A percentile compares a stretch with the other conserved stretches of the same genome.
Evolutionary conservation across 2,888 invertebrate species (phyloP).

Genomic region (Chloromyia formosa): DNA sequence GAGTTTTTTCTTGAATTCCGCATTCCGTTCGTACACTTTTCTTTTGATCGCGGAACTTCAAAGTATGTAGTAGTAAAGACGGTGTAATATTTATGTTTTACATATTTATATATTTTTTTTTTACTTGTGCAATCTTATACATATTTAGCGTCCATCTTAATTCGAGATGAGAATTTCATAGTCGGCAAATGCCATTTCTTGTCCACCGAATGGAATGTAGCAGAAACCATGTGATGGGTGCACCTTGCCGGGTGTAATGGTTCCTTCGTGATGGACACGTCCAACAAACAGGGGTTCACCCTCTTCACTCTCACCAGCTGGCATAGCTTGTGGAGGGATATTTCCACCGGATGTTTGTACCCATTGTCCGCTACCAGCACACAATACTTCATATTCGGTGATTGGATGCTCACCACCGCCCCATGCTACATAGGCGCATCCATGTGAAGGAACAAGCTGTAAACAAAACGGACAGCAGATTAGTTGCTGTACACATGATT

Average conservation of each 20-base stretch:
- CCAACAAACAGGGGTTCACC: slow-evolving; percentile 84
- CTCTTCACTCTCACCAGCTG: slow-evolving; percentile 76
- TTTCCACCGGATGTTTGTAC: slow-evolving; percentile 72
- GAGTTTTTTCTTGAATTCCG: not conserved
- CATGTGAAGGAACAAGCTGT: slow-evolving; percentile 72
- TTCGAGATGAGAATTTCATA: slow-evolving; percentile 75
- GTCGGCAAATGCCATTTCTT: slow-evolving; percentile 80
- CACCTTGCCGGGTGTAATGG: slow-evolving; percentile 82
- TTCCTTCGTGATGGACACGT: slow-evolving; percentile 79
- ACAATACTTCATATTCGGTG: slow-evolving; percentile 74
- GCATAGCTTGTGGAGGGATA: slow-evolving; percentile 79
- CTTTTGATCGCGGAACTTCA: not conserved
- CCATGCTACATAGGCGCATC: slow-evolving; percentile 78
- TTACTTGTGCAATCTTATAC: slow-evolving; percentile 46
- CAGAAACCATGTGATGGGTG: slow-evolving; percentile 83
- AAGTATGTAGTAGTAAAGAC: not conserved
- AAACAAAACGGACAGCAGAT: not conserved
- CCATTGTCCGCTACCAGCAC: slow-evolving; percentile 72
- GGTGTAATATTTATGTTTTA: not conserved
- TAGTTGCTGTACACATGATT: not conserved
- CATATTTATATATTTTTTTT: not conserved
- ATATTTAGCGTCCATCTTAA: slow-evolving; percentile 48
- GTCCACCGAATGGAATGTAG: slow-evolving; percentile 85
- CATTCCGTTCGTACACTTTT: too few species aligned
- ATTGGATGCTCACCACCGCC: slow-evolving; percentile 77